phyloP scores from a whole-genome alignment of 2,797 vertebrate species.

The Centropyge bicolor region DNA sequence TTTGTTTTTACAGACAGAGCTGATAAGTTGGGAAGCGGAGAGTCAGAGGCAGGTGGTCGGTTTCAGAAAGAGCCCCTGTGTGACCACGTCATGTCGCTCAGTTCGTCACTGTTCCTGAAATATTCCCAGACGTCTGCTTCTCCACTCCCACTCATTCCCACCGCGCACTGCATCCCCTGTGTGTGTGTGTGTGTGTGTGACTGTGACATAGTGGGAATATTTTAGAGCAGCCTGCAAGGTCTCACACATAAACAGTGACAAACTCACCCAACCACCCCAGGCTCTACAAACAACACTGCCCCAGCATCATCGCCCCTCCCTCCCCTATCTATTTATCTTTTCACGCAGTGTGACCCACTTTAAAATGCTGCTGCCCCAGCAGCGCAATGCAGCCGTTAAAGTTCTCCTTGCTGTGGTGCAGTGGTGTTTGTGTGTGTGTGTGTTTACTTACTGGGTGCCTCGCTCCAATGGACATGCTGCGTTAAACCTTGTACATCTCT shows the following conservation, averaged over 20 bases:
- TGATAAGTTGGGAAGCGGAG: constrained; percentile 42
- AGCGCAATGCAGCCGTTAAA: constrained; percentile 61
- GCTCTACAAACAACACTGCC: constrained; percentile 51
- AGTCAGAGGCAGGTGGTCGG: constrained; percentile 56
- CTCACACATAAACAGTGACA: constrained; percentile 31
- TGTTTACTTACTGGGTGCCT: constrained; percentile 79
- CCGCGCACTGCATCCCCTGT: background rate
- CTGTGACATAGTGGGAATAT: constrained; percentile 42
- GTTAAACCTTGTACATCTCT: constrained; percentile 63
- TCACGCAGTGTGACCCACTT: constrained; percentile 79
- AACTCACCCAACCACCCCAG: constrained; percentile 23
- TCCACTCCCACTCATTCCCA: constrained; percentile 21
- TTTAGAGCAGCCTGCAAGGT: constrained; percentile 34
- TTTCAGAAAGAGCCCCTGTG: constrained; percentile 46
- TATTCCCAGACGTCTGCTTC: constrained; percentile 41
- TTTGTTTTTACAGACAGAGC: background rate
- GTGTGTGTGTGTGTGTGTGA: background rate
- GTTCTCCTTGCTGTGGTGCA: constrained; percentile 53
- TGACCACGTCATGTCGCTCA: constrained; percentile 30
- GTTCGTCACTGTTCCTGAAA: constrained; percentile 48
- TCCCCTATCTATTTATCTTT: constrained; percentile 64
- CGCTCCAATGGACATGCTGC: constrained; percentile 81
- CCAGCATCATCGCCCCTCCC: constrained; percentile 20
- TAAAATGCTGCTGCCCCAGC: constrained; percentile 63
- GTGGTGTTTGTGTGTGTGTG: constrained; percentile 35